These are phyloP conservation scores for Enteromius trimaculatus DNA, from an alignment of 2,797 vertebrate species.

Conservation along the genomic window DNA sequence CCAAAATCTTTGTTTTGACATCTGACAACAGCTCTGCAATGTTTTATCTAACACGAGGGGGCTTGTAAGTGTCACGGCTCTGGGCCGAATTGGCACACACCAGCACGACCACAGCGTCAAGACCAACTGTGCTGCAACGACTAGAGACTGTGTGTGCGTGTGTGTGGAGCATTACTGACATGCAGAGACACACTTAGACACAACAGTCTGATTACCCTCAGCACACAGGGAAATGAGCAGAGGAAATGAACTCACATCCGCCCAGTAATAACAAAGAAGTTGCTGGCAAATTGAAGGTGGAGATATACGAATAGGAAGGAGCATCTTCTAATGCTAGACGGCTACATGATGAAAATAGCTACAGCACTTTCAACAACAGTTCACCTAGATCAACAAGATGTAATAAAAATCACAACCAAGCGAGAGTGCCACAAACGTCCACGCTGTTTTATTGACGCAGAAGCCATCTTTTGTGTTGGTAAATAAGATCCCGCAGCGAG, in stretches of 20 bases:
- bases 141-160: neutral
- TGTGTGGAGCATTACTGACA: constrained; percentile 17
- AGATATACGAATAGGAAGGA: constrained; percentile 5
- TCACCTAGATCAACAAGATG: neutral
- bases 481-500: constrained; percentile 22
- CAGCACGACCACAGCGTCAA: neutral
- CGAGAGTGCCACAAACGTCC: neutral
- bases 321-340: neutral
- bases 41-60: neutral
- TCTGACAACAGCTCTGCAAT: neutral
- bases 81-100: neutral
- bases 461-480: constrained; percentile 18
- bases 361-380: neutral
- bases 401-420: constrained; percentile 1
- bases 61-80: constrained; percentile 3
- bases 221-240: constrained; percentile 38
- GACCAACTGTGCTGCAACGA: neutral
- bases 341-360: neutral
- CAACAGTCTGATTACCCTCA: constrained; percentile 42
- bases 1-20: constrained; percentile 25
- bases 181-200: constrained; percentile 31
- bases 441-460: neutral
- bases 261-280: constrained; percentile 38
- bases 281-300: constrained; percentile 27
- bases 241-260: constrained; percentile 38